Percentiles rank a stretch among this genome's conserved stretches.
phyloP scores from a whole-genome alignment of 2,113 vertebrate species.

The Malurus elegans region DNA sequence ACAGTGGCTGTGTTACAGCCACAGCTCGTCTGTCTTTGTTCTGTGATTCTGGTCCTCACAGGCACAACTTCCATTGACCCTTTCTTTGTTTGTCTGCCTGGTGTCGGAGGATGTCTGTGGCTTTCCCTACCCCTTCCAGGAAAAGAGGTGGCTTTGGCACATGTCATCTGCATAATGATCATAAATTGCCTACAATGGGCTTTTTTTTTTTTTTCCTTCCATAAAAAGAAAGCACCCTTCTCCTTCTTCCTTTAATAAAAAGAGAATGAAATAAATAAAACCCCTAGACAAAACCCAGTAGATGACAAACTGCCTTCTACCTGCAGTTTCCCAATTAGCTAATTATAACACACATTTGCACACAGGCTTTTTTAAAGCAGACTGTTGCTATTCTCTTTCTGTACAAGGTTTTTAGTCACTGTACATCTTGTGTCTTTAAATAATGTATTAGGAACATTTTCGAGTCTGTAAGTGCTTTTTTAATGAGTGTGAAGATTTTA shows the following conservation, averaged over 20 bases:
- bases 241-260: neutral
- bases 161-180: neutral
- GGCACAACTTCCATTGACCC: neutral
- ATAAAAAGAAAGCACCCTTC: neutral
- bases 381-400: conserved; percentile 70
- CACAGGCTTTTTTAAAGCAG: conserved; percentile 54
- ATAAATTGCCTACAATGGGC: neutral
- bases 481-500: conserved; percentile 88
- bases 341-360: conserved; percentile 71
- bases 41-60: neutral
- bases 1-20: neutral
- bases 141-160: conserved; percentile 11
- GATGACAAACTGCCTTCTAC: conserved; percentile 58
- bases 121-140: neutral
- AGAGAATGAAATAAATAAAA: neutral
- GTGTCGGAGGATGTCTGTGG: neutral
- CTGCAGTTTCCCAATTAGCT: conserved; percentile 72
- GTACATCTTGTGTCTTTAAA: conserved; percentile 85
- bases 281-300: neutral
- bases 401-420: conserved; percentile 78
- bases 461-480: conserved; percentile 84
- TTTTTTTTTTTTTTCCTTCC: neutral
- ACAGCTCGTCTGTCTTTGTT: neutral
- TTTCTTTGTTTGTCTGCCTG: neutral
- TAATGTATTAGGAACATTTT: conserved; percentile 88